Base-by-base conservation (phyloP, 2,888 invertebrate species). In the Eulithis testata region DNA sequence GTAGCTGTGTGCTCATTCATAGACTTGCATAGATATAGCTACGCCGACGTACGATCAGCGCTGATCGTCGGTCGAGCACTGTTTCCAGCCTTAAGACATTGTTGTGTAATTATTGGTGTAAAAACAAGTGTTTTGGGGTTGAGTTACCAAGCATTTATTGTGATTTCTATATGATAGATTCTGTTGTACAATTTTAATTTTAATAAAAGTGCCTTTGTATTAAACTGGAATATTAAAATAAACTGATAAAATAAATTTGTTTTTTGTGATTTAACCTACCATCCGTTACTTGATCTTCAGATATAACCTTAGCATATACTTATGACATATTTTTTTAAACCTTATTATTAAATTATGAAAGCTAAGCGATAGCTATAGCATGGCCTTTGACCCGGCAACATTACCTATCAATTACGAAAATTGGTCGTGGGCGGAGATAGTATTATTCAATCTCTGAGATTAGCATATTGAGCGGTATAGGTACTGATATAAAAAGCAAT, bases 61-160 rank as follows among this genome's bases (percentile, higher is more conserved):
- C n/a, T n/a, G n/a, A n/a, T n/a, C n/a, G n/a, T n/a, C n/a, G n/a
- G n/a, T n/a, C n/a, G n/a, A n/a, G n/a, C n/a, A n/a, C n/a, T n/a
- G n/a, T n/a, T n/a, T n/a, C n/a, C n/a, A n/a, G n/a, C n/a, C n/a
- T n/a, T n/a, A n/a, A 50, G 52, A 52, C 54, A 49, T 56, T 63
- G 49, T 50, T 61, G 8, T 40, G 43, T 50, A 43, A 49, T 27
- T 54, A 51, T 44, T 49, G 47, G 12, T 47, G 49, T 60, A 21
- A 49, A 21, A 2, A 21, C 21, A 21, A 49, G 44, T 70, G 64
- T 73, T 68, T 74, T 74, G 72, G 58, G 69, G 75, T 76, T 82
- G 82, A 80, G 86, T 88, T 88, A 88, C 87, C 85, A 79, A 78
- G 73, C 71, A 77, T 69, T 71, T 68, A 78, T 79, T 84, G 84